phyloP scores from a whole-genome alignment of 2,113 vertebrate genomes.

The Barbus barbus region DNA sequence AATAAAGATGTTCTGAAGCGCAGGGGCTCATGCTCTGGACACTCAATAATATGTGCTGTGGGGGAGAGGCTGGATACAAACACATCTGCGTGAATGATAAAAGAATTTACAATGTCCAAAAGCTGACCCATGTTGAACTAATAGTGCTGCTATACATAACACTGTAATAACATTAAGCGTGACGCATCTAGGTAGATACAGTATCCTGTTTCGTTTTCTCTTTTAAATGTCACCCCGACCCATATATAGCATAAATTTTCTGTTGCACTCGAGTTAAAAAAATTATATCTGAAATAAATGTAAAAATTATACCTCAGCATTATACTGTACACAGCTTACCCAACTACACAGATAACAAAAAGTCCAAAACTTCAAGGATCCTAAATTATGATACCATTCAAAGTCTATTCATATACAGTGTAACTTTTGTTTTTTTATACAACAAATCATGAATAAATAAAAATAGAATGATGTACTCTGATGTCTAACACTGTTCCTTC shows the following conservation, averaged over 20 bases:
- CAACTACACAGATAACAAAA: conserved; percentile 82
- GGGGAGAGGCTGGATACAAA: conserved; percentile 51
- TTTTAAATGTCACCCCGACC: conserved; percentile 61
- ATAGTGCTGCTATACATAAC: conserved; percentile 68
- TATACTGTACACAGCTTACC: conserved; percentile 81
- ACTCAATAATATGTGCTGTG: background rate
- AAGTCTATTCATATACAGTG: conserved; percentile 79
- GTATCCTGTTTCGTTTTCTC: conserved; percentile 62
- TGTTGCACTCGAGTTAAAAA: conserved; percentile 79
- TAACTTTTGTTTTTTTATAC: conserved; percentile 71
- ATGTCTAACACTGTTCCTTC: conserved; percentile 74
- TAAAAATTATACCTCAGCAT: conserved; percentile 75
- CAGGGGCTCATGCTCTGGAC: conserved; percentile 59
- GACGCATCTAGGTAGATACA: conserved; percentile 71
- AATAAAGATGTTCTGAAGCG: conserved; percentile 75
- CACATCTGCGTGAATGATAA: conserved; percentile 56
- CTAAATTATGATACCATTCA: conserved; percentile 74
- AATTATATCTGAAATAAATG: conserved; percentile 83
- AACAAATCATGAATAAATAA: conserved; percentile 82
- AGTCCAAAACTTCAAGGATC: conserved; percentile 70
- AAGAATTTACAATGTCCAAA: conserved; percentile 49
- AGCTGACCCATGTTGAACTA: conserved; percentile 60
- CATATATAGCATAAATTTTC: conserved; percentile 74
- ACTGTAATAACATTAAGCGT: conserved; percentile 76
- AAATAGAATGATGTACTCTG: conserved; percentile 79